These are phyloP conservation scores for Torymus aiolomorphi DNA, from an alignment of 2,888 invertebrate genomes.

Conservation along the genomic window DNA sequence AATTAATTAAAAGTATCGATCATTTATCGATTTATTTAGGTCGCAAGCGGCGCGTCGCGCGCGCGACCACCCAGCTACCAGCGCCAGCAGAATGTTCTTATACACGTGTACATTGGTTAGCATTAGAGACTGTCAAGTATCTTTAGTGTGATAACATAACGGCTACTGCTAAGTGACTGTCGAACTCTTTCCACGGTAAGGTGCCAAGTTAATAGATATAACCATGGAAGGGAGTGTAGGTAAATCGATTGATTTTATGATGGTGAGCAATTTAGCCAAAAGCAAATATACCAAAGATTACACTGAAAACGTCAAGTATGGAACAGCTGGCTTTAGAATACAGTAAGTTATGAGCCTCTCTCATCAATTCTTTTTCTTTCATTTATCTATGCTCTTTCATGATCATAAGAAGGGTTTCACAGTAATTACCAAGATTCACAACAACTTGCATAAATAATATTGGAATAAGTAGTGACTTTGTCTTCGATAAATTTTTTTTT, in stretches of 20 bases:
- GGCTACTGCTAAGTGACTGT: too few species aligned
- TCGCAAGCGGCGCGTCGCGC: too few species aligned
- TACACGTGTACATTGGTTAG: too few species aligned
- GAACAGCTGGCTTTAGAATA: conserved; percentile 90
- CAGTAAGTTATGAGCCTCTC: conserved; percentile 79
- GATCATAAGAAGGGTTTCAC: neutral
- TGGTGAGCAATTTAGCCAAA: conserved; percentile 46
- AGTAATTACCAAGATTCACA: neutral
- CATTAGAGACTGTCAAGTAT: too few species aligned
- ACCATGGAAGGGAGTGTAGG: neutral
- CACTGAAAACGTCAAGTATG: conserved; percentile 81
- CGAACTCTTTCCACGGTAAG: too few species aligned
- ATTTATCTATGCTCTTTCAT: conserved; percentile 5
- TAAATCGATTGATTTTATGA: conserved; percentile 44
- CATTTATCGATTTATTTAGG: too few species aligned
- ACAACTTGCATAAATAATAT: neutral
- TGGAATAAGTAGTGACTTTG: conserved; percentile 43
- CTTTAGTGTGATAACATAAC: too few species aligned
- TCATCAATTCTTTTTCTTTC: conserved; percentile 44
- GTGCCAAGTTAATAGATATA: too few species aligned
- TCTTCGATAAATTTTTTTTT: conserved; percentile 70
- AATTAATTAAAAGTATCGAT: too few species aligned
- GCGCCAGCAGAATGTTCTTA: too few species aligned
- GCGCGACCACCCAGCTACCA: too few species aligned
- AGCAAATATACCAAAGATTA: conserved; percentile 45